Evolutionary conservation across 2,113 vertebrate species (phyloP).

Genomic region (Antennarius striatus): DNA sequence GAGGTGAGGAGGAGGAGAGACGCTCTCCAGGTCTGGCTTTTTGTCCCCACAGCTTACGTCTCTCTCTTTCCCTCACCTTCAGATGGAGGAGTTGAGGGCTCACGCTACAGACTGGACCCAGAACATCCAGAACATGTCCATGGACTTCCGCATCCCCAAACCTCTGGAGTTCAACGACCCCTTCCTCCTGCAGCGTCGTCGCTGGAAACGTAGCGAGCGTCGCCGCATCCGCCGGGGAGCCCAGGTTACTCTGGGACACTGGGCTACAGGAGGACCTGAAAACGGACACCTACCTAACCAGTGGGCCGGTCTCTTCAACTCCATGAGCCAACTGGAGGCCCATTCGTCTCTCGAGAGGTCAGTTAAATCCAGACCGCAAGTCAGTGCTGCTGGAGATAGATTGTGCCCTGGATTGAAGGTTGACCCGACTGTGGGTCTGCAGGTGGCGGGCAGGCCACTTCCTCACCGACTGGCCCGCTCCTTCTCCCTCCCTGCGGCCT

Average conservation of each 20-base stretch:
- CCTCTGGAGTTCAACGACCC: slow-evolving; percentile 81
- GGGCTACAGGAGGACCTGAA: slow-evolving; percentile 46
- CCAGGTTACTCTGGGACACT: slow-evolving; percentile 64
- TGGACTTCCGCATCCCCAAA: slow-evolving; percentile 86
- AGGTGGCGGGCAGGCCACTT: slow-evolving; percentile 44
- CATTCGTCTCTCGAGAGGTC: slow-evolving; percentile 35
- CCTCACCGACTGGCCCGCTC: slow-evolving; percentile 56
- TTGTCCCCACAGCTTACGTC: not conserved
- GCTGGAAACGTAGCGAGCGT: slow-evolving; percentile 76
- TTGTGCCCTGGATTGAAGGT: slow-evolving; percentile 20
- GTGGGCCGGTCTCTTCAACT: slow-evolving; percentile 67
- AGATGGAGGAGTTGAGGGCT: slow-evolving; percentile 91
- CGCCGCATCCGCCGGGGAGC: slow-evolving; percentile 71
- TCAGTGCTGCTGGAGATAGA: slow-evolving; percentile 17
- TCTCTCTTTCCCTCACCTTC: slow-evolving; percentile 16
- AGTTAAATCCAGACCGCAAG: slow-evolving; percentile 9
- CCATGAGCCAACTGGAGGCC: slow-evolving; percentile 55
- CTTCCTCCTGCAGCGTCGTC: slow-evolving; percentile 79
- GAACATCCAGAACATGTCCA: slow-evolving; percentile 85
- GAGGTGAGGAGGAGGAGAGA: slow-evolving; percentile 77
- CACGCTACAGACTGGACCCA: slow-evolving; percentile 91
- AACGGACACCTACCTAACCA: slow-evolving; percentile 74
- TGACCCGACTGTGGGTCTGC: slow-evolving; percentile 29
- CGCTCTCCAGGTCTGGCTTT: not conserved
- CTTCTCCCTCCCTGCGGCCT: slow-evolving; percentile 63